Evolutionary conservation across 1,140 invertebrate genomes (phyloP).

Genomic region (Bombus difficillimus): DNA sequence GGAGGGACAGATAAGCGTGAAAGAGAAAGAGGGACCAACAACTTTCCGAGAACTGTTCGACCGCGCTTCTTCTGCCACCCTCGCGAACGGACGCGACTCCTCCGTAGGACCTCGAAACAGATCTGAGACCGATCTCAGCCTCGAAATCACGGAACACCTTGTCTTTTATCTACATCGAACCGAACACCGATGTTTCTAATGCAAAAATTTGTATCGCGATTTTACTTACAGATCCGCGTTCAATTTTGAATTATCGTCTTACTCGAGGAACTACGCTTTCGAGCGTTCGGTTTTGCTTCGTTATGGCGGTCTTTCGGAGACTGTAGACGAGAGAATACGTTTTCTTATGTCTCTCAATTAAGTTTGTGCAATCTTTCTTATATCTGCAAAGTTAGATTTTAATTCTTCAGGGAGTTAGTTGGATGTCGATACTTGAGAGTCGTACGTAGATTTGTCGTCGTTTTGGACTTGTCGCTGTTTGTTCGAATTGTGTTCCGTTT

Average conservation of each 20-base stretch:
- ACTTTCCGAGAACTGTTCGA: conserved; percentile 62
- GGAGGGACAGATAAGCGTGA: conserved; percentile 38
- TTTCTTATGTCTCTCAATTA: no score
- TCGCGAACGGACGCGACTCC: conserved; percentile 42
- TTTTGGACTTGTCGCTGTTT: neutral
- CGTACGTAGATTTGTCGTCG: no score
- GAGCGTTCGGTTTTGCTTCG: no score
- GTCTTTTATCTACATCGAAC: neutral
- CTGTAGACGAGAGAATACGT: neutral
- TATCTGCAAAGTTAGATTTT: no score
- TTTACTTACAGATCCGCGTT: neutral
- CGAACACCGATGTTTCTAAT: neutral
- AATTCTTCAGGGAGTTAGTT: no score
- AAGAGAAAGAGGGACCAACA: conserved; percentile 40
- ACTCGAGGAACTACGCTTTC: neutral
- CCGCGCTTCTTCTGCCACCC: conserved; percentile 55
- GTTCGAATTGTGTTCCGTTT: neutral
- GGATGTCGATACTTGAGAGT: no score
- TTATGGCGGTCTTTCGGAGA: no score
- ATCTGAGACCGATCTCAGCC: conserved; percentile 19
- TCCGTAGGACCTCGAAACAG: neutral
- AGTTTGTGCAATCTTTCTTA: no score
- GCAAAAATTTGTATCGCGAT: neutral
- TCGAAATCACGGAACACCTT: neutral
- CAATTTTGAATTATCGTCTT: neutral